Evolutionary conservation across 2,888 invertebrate genomes (phyloP).

Genomic region (Cryptops parisi): DNA sequence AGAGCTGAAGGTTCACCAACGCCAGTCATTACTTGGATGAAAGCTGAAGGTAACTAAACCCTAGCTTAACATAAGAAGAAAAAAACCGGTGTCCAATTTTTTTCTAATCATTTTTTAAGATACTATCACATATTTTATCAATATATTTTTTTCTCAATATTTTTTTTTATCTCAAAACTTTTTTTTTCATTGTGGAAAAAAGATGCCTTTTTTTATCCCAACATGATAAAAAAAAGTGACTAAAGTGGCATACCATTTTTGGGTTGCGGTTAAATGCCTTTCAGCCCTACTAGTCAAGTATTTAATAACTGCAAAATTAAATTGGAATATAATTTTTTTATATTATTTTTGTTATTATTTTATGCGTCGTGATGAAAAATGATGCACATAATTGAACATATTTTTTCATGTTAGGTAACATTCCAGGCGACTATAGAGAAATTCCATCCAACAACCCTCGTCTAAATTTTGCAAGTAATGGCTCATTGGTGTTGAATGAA

Average conservation of each 20-base stretch:
- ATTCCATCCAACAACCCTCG: slow-evolving; percentile 77
- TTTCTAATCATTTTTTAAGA: too few species aligned
- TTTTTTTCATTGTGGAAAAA: too few species aligned
- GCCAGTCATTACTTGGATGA: slow-evolving; percentile 87
- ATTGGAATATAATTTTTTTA: neutral
- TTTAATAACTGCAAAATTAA: neutral
- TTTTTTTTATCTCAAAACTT: too few species aligned
- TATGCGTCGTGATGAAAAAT: neutral
- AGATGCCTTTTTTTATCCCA: neutral
- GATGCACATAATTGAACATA: neutral
- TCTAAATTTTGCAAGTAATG: slow-evolving; percentile 76
- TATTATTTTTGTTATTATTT: too few species aligned
- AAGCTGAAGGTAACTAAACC: slow-evolving; percentile 85
- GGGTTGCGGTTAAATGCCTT: neutral
- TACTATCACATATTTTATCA: too few species aligned
- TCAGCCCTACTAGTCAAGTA: too few species aligned
- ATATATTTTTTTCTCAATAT: too few species aligned
- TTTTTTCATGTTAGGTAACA: slow-evolving; percentile 70
- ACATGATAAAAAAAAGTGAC: neutral
- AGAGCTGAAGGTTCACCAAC: slow-evolving; percentile 92
- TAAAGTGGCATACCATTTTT: neutral
- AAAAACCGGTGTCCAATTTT: too few species aligned
- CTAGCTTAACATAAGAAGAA: too few species aligned
- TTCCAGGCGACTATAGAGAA: slow-evolving; percentile 85
- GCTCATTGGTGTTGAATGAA: slow-evolving; percentile 74